A percentile compares a stretch with the other conserved stretches of the same genome.
Evolutionary conservation across 92 coral and sea anemone genomes (phyloP).

Genomic region (Zoanthus sansibaricus): DNA sequence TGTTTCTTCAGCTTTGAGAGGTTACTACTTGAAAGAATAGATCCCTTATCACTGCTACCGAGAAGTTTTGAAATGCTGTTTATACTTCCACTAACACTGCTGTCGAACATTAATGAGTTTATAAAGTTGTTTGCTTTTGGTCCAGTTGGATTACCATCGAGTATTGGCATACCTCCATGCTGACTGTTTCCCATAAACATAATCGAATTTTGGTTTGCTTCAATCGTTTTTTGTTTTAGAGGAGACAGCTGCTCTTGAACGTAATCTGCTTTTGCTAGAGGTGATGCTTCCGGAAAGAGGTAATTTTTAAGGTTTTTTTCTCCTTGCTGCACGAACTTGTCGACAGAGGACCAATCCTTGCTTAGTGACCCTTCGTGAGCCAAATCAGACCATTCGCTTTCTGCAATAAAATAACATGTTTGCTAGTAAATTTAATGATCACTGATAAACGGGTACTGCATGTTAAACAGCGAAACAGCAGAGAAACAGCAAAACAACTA

Average conservation of each 20-base stretch:
- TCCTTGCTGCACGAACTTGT: slow-evolving; percentile 24
- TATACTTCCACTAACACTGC: slow-evolving; percentile 22
- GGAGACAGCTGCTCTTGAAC: slow-evolving; percentile 13
- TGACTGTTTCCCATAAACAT: slow-evolving; percentile 43
- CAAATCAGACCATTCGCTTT: slow-evolving; percentile 19
- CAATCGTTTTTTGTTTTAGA: slow-evolving; percentile 26
- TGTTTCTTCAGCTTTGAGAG: slow-evolving; percentile 28
- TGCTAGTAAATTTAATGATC: too few species aligned
- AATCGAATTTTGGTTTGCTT: slow-evolving; percentile 23
- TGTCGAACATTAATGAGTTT: slow-evolving; percentile 16
- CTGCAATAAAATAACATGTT: not conserved
- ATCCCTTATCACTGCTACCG: slow-evolving; percentile 10
- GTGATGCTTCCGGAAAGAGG: slow-evolving; percentile 30
- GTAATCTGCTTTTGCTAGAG: slow-evolving; percentile 26
- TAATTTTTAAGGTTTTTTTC: slow-evolving; percentile 7
- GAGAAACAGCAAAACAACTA: too few species aligned
- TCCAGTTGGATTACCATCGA: slow-evolving; percentile 25
- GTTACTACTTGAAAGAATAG: slow-evolving; percentile 38
- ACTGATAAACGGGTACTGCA: too few species aligned
- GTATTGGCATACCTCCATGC: not conserved
- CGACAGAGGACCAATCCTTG: slow-evolving; percentile 3
- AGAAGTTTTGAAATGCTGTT: slow-evolving; percentile 22
- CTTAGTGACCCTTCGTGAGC: not conserved
- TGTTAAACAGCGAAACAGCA: too few species aligned
- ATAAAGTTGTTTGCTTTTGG: slow-evolving; percentile 25